Conservation (phyloP, 2,113 vertebrate genomes). For the Oreochromis spilurus region DNA sequence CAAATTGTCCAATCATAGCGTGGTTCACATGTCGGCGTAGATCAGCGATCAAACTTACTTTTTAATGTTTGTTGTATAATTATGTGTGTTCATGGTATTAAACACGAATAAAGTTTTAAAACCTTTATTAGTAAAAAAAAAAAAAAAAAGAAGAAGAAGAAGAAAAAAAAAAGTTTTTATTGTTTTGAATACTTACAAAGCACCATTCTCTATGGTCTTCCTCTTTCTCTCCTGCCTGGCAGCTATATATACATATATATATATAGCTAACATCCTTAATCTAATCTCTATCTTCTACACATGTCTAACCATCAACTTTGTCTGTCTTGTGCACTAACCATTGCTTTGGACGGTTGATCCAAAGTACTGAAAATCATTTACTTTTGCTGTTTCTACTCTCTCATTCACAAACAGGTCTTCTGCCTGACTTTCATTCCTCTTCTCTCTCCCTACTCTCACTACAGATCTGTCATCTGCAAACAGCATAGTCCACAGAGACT, state of each 20-base stretch:
- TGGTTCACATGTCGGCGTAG: neutral
- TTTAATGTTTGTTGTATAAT: too few relatives aligned
- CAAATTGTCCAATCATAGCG: neutral
- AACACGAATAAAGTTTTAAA: neutral
- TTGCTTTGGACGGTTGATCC: neutral
- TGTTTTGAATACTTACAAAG: neutral
- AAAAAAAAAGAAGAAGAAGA: neutral
- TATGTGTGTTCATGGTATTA: neutral
- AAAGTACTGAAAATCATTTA: neutral
- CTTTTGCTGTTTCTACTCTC: accelerated
- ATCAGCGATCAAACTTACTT: neutral
- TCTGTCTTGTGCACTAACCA: neutral
- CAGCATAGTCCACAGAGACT: neutral
- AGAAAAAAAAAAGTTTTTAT: neutral
- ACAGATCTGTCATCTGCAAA: neutral
- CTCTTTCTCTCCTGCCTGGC: neutral
- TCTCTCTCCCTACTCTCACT: neutral
- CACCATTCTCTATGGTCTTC: neutral
- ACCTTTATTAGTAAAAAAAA: neutral
- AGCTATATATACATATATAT: neutral
- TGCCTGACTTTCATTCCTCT: neutral
- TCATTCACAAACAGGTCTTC: neutral
- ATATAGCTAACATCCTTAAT: neutral
- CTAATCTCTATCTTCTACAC: neutral
- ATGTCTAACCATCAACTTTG: neutral